Evolutionary conservation across 2,113 vertebrate genomes (phyloP).

Genomic region (Macrotus californicus): DNA sequence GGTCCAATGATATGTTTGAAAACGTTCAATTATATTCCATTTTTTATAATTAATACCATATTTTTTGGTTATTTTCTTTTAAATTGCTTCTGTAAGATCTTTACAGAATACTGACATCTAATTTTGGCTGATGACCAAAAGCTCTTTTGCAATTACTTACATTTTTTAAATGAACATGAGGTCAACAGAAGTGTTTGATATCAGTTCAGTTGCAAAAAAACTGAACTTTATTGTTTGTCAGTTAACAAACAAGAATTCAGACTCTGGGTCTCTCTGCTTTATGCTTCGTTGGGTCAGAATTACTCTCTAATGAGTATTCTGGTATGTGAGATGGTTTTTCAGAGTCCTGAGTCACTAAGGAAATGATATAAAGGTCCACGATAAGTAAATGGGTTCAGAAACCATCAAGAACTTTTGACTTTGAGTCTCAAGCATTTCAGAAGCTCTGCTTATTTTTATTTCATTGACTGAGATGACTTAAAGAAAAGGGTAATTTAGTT

Average conservation of each 20-base stretch:
- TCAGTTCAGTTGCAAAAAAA: conserved; percentile 30
- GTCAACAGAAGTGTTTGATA: conserved; percentile 45
- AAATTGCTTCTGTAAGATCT: conserved; percentile 30
- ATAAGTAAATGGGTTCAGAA: neutral
- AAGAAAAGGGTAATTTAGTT: neutral
- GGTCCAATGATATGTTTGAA: neutral
- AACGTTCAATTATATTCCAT: conserved; percentile 23
- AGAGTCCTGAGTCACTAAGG: neutral
- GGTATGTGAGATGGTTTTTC: neutral
- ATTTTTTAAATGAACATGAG: conserved; percentile 35
- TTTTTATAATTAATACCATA: conserved; percentile 2
- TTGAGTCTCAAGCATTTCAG: neutral
- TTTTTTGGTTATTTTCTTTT: conserved; percentile 53
- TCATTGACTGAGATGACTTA: neutral
- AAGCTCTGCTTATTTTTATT: neutral
- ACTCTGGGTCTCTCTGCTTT: neutral
- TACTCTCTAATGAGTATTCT: neutral
- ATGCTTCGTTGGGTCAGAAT: neutral
- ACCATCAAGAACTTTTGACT: neutral
- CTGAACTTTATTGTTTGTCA: neutral
- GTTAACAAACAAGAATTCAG: neutral
- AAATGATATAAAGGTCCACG: neutral
- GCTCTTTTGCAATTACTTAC: conserved; percentile 29
- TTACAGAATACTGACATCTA: conserved; percentile 37
- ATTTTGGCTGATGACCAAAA: conserved; percentile 38